A percentile compares a stretch with the other conserved stretches of the same genome.
These are phyloP conservation scores for Platyscapa corneri DNA, from an alignment of 1,140 invertebrate genomes.

Conservation along the genomic window DNA sequence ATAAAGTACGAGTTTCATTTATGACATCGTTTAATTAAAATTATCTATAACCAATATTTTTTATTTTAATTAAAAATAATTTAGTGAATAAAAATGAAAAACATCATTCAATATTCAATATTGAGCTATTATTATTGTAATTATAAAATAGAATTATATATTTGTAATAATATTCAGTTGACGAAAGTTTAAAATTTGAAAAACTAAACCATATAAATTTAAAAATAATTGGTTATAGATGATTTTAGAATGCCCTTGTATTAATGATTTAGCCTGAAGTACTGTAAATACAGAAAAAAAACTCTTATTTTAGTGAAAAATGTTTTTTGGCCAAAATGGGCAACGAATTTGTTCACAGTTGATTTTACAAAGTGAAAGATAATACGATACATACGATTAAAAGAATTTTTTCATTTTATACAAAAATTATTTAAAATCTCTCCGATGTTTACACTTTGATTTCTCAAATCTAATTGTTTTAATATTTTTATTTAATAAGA, in stretches of 20 bases:
- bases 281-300: background rate
- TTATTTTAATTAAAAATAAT: conserved; percentile 1
- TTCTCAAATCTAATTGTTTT: no score
- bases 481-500: no score
- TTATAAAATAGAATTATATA: background rate
- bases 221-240: conserved; percentile 23
- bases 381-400: conserved; percentile 10
- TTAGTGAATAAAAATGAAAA: background rate
- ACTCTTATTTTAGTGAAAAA: background rate
- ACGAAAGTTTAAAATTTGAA: no score
- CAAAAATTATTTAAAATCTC: background rate
- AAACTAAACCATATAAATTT: background rate
- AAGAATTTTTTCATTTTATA: conserved; percentile 39
- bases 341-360: conserved; percentile 23
- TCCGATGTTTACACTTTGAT: no score
- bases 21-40: conserved; percentile 13
- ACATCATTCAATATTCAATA: background rate
- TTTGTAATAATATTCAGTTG: background rate
- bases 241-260: conserved; percentile 30
- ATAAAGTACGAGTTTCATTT: conserved; percentile 19
- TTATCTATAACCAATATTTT: conserved; percentile 38
- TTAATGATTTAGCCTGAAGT: conserved; percentile 35
- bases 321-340: no score
- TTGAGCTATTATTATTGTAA: background rate
- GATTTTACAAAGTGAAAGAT: background rate